A percentile compares a stretch with the other conserved stretches of the same genome.
phyloP scores from a whole-genome alignment of 2,888 invertebrate genomes.

The Drosophila basisetae region DNA sequence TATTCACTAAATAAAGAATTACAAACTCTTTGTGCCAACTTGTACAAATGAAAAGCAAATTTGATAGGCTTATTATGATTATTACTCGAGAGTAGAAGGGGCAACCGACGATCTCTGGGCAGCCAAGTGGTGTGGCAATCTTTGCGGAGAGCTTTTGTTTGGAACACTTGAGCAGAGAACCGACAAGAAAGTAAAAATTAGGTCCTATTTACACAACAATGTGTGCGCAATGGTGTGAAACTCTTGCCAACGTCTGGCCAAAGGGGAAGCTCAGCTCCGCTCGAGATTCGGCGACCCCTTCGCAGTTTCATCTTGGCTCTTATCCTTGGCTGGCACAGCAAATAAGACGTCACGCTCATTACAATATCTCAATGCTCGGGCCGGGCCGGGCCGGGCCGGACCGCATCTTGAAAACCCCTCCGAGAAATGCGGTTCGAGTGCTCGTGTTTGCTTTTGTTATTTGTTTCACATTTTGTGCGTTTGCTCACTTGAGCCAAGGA shows the following conservation, averaged over 20 bases:
- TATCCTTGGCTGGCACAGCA: constrained; percentile 51
- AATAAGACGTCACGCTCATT: constrained; percentile 73
- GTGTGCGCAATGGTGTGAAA: constrained; percentile 68
- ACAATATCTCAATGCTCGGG: constrained; percentile 55
- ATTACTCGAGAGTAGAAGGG: constrained; percentile 5
- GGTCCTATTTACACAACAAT: constrained; percentile 69
- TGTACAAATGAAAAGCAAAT: neutral
- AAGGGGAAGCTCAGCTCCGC: constrained; percentile 11
- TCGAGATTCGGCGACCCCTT: constrained; percentile 26
- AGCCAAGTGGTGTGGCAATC: constrained; percentile 38
- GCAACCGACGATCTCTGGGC: constrained; percentile 14
- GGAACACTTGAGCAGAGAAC: constrained; percentile 44
- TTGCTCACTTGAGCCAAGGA: constrained; percentile 71
- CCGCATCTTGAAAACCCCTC: constrained; percentile 28
- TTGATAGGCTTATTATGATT: neutral
- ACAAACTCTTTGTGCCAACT: neutral
- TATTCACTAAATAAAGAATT: too few species aligned
- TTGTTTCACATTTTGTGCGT: constrained; percentile 71
- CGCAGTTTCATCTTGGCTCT: constrained; percentile 10
- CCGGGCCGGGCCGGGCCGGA: too few species aligned
- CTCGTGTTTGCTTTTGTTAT: constrained; percentile 64
- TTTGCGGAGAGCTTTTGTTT: constrained; percentile 34
- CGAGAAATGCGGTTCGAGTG: constrained; percentile 37
- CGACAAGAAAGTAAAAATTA: constrained; percentile 62
- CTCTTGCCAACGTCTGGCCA: constrained; percentile 22